A percentile compares a stretch with the other conserved stretches of the same genome.
phyloP scores from a whole-genome alignment of 2,888 invertebrate genomes.

The Trichacis sp. region DNA sequence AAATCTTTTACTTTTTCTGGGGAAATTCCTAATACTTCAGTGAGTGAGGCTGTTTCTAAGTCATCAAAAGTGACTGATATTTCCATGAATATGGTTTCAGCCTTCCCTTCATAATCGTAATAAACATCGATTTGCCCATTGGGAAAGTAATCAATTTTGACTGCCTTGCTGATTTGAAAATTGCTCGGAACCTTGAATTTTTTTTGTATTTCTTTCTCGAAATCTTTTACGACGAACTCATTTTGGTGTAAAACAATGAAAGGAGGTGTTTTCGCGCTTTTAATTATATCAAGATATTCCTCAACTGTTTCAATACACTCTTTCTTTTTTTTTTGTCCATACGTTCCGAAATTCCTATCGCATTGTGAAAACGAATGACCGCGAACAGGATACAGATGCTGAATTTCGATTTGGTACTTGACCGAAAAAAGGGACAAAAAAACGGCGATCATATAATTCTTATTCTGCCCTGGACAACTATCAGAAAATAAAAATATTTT shows the following conservation, averaged over 20 bases:
- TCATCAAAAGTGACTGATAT: no score
- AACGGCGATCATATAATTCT: slow-evolving; percentile 22
- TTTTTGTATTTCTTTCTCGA: slow-evolving; percentile 12
- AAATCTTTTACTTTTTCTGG: slow-evolving; percentile 1
- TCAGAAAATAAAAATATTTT: slow-evolving; percentile 42
- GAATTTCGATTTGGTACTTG: slow-evolving; percentile 21
- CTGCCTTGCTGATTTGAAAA: neutral
- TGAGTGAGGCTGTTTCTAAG: no score
- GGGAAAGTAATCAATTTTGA: slow-evolving; percentile 1
- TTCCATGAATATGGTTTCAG: neutral
- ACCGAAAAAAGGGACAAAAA: slow-evolving; percentile 20
- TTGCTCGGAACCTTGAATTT: neutral
- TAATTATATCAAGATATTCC: slow-evolving; percentile 27
- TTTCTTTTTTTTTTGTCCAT: slow-evolving; percentile 24
- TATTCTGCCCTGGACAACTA: slow-evolving; percentile 21
- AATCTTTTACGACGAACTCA: slow-evolving; percentile 24
- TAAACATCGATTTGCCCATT: neutral
- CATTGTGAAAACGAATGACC: slow-evolving; percentile 41
- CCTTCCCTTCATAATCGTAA: neutral
- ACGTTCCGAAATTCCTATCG: slow-evolving; percentile 22
- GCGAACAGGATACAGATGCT: slow-evolving; percentile 36
- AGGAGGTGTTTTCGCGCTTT: slow-evolving; percentile 25
- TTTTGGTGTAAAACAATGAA: slow-evolving; percentile 23
- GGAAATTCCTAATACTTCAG: neutral
- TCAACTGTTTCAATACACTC: slow-evolving; percentile 29